Evolutionary conservation across 2,113 vertebrate species (phyloP).

Genomic region (Callorhinus ursinus): DNA sequence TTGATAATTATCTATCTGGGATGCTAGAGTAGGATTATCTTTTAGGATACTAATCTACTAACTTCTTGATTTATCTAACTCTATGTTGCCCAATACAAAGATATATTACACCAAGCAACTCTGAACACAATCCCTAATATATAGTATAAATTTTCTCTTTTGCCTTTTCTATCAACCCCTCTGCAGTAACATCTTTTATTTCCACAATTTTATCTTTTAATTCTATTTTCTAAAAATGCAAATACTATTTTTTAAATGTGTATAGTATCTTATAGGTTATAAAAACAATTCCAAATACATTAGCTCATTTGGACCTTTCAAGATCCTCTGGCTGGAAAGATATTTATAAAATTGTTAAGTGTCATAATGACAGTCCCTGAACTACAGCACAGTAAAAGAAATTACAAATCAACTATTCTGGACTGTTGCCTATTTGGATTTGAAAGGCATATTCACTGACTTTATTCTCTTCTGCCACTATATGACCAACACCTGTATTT

Average conservation of each 20-base stretch:
- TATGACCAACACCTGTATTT: not conserved
- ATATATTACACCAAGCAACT: not conserved
- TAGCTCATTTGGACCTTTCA: slow-evolving; percentile 16
- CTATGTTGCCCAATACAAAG: not conserved
- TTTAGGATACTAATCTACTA: not conserved
- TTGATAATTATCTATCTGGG: not conserved
- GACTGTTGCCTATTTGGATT: not conserved
- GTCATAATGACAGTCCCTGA: not conserved
- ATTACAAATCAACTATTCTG: not conserved
- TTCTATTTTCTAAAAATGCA: not conserved
- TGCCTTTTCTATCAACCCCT: not conserved
- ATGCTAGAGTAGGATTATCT: not conserved
- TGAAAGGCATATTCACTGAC: not conserved
- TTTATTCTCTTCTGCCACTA: not conserved
- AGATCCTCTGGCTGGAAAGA: not conserved
- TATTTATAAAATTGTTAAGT: slow-evolving; percentile 34
- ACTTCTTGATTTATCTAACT: not conserved
- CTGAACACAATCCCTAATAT: not conserved
- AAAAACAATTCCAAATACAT: slow-evolving; percentile 22
- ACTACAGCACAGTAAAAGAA: not conserved
- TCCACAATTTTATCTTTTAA: slow-evolving; percentile 20
- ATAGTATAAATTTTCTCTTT: not conserved
- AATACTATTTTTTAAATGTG: not conserved
- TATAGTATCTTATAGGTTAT: not conserved
- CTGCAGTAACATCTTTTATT: not conserved